Conservation (phyloP, 2,888 invertebrate genomes). For the Brenthis hecate region DNA sequence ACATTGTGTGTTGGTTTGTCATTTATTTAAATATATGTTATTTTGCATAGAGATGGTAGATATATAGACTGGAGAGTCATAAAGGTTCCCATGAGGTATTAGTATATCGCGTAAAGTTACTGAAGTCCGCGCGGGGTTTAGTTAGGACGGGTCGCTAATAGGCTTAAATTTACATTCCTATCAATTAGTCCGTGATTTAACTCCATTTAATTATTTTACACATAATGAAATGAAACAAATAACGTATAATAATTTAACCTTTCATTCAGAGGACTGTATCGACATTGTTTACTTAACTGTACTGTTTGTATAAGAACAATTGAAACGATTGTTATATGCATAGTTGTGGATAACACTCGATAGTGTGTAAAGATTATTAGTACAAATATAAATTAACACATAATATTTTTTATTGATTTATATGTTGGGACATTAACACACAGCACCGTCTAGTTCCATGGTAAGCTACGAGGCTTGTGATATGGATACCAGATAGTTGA, state of each 20-base stretch:
- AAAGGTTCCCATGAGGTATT: too few relatives aligned
- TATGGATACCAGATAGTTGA: background rate
- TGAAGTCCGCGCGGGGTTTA: too few relatives aligned
- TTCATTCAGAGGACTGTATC: background rate
- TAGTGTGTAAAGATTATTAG: constrained; percentile 3
- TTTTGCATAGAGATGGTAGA: too few relatives aligned
- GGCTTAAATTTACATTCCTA: too few relatives aligned
- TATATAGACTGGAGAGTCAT: too few relatives aligned
- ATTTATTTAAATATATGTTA: too few relatives aligned
- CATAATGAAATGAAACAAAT: background rate
- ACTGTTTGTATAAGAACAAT: constrained; percentile 17
- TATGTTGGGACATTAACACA: background rate
- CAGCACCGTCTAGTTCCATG: background rate
- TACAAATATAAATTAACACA: constrained; percentile 9
- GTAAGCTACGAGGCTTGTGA: too few relatives aligned
- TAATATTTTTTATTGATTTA: background rate
- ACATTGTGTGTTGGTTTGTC: too few relatives aligned
- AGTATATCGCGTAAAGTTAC: too few relatives aligned
- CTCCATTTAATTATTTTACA: too few relatives aligned
- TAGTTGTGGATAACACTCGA: background rate
- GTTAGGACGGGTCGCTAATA: too few relatives aligned
- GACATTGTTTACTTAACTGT: constrained; percentile 7
- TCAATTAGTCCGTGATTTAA: too few relatives aligned
- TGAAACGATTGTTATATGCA: constrained; percentile 4
- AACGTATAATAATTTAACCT: background rate